These are phyloP conservation scores for Homalodisca vitripennis DNA, from an alignment of 1,140 invertebrate species.

Conservation along the genomic window DNA sequence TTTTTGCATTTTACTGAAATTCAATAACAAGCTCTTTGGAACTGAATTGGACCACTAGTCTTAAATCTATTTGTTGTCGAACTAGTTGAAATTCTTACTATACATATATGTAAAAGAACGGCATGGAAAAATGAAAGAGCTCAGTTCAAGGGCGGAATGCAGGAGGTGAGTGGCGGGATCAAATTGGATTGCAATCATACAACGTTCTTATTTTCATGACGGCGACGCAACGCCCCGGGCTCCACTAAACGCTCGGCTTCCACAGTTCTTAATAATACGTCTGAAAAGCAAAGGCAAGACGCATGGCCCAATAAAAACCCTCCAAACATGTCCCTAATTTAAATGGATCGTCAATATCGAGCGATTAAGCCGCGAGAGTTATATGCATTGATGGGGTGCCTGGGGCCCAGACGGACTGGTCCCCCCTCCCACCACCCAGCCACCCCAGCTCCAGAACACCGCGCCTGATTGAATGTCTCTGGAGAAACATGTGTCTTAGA, in stretches of 20 bases:
- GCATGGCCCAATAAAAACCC: conserved; percentile 22
- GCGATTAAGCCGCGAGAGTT: conserved; percentile 17
- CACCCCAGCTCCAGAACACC: not conserved
- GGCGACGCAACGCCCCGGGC: too few species aligned
- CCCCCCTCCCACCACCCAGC: not conserved
- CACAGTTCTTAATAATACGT: conserved; percentile 22
- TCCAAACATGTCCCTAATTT: conserved; percentile 25
- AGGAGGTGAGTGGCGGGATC: not conserved
- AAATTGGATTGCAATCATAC: not conserved
- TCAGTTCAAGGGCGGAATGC: not conserved
- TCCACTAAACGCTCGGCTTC: not conserved
- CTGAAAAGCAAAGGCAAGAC: conserved; percentile 23
- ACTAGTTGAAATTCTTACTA: too few species aligned
- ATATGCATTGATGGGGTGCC: conserved; percentile 1
- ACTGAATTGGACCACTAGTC: too few species aligned
- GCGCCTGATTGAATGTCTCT: too few species aligned
- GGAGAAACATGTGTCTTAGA: too few species aligned
- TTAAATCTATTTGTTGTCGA: too few species aligned
- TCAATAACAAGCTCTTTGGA: too few species aligned
- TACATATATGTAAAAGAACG: too few species aligned
- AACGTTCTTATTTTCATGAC: not conserved
- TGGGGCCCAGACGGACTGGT: not conserved
- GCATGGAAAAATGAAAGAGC: too few species aligned
- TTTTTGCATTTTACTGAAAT: too few species aligned
- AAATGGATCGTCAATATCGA: conserved; percentile 26